These are phyloP conservation scores for Synaphobranchus kaupii DNA, from an alignment of 2,797 vertebrate genomes.

Conservation along the genomic window DNA sequence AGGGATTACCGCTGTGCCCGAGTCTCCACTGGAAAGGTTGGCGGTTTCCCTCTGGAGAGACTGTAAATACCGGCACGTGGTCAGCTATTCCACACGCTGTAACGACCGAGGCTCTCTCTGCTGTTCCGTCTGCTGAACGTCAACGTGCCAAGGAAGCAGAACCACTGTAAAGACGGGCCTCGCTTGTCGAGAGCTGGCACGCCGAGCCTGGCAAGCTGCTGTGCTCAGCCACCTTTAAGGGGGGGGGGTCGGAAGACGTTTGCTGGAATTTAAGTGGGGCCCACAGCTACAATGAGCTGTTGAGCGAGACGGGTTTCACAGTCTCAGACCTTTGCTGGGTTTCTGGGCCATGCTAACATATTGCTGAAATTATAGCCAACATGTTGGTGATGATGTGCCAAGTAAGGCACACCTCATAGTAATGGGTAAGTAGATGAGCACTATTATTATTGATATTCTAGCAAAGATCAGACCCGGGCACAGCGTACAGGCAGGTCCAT, in stretches of 20 bases:
- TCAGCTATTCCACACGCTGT: neutral
- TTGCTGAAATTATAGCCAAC: neutral
- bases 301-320: neutral
- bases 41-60: neutral
- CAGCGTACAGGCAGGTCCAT: neutral
- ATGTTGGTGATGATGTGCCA: neutral
- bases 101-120: neutral
- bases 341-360: neutral
- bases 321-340: neutral
- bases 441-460: neutral
- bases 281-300: neutral
- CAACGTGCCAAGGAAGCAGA: neutral
- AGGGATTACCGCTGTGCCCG: neutral
- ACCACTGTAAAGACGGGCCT: neutral
- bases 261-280: neutral
- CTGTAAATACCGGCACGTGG: constrained; percentile 14
- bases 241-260: neutral
- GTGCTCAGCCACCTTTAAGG: neutral
- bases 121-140: neutral
- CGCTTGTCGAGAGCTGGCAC: neutral
- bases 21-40: neutral
- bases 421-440: neutral
- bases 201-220: neutral
- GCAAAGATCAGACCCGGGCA: neutral
- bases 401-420: neutral